Base-by-base conservation (phyloP, 2,113 vertebrate species). In the Bujurquina vittata region DNA sequence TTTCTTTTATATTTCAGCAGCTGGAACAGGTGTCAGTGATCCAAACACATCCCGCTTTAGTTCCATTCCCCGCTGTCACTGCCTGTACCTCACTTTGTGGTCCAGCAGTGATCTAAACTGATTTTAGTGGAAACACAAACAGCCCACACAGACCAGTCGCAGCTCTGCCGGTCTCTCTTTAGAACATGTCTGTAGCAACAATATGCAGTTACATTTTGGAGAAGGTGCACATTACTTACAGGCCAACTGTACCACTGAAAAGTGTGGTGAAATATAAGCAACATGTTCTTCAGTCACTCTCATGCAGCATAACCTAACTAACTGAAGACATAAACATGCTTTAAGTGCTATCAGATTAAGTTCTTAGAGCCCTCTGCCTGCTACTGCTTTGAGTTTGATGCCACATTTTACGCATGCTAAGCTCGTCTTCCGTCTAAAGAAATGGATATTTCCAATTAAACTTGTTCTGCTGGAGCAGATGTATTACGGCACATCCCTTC, bases 391-490 rank as follows among this genome's bases (percentile, higher is more conserved):
- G 17, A 76, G 17, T 18, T 43, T 22, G 79, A 56, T 60, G 56
- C 56, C 33, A 58, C 63, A 14, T 83, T 65, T 54, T 1, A 1
- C 12, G 79, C 63, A 75, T 43, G 73, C 77, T 75, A 74, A 77
- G 80, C 75, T 77, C 81, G n/a, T 58, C 60, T 58, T 60, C 85
- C 37, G 20, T 77, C 55, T 43, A 78, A 87, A 83, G 15, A 69
- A 87, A 88, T 80, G 75, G 52, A 78, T 69, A 63, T 80, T 89
- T 84, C 77, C 83, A 81, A 75, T 85, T 43, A 83, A 61, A 73
- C 20, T 61, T 79, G 22, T 60, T 75, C 80, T 76, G 72, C 65
- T 67, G 61, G 57, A 65, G 52, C 33, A 49, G 65, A 63, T 29
- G 2, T 80, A 52, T 79, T 59, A 60, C 5, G 74, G 40, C 65